Percentiles rank a stretch among this genome's conserved stretches.
phyloP scores from a whole-genome alignment of 1,140 invertebrate genomes.

The Neodiprion lecontei region DNA sequence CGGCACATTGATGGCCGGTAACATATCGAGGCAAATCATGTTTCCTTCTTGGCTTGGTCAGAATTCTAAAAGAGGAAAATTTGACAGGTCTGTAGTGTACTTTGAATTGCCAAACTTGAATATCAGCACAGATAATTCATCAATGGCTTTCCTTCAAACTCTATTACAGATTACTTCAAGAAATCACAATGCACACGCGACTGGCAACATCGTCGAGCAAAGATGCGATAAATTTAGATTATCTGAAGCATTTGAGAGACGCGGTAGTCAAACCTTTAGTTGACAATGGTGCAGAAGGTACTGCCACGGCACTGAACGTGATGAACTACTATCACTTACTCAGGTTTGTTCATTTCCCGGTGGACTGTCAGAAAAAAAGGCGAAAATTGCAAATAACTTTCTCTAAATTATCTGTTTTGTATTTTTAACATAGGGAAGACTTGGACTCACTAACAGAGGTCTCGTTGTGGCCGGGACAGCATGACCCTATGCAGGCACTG shows the following conservation, averaged over 20 bases:
- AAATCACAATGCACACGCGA: constrained; percentile 51
- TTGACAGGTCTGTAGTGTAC: constrained; percentile 70
- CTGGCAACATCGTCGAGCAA: constrained; percentile 75
- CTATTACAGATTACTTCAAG: constrained; percentile 46
- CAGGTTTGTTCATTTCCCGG: constrained; percentile 81
- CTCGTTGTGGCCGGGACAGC: constrained; percentile 80
- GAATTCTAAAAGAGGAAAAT: constrained; percentile 86
- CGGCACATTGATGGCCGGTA: constrained; percentile 82
- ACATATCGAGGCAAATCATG: constrained; percentile 77
- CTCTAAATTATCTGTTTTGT: constrained; percentile 61
- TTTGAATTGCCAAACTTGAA: constrained; percentile 16
- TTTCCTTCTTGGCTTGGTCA: constrained; percentile 97
- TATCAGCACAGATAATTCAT: not conserved
- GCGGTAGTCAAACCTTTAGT: constrained; percentile 78
- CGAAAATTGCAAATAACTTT: constrained; percentile 75
- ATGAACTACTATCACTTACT: constrained; percentile 86
- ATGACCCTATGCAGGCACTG: constrained; percentile 77
- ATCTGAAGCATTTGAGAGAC: constrained; percentile 75
- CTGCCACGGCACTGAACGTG: constrained; percentile 74
- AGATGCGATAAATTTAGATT: constrained; percentile 83
- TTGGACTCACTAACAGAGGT: constrained; percentile 87
- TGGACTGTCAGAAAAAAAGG: constrained; percentile 63
- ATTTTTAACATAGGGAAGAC: constrained; percentile 73
- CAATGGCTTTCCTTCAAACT: not conserved
- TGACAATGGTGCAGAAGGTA: constrained; percentile 73